Evolutionary conservation across 2,113 vertebrate species (phyloP), one percentile per base, ranked within the genome.

Genomic region (Struthio camelus): DNA sequence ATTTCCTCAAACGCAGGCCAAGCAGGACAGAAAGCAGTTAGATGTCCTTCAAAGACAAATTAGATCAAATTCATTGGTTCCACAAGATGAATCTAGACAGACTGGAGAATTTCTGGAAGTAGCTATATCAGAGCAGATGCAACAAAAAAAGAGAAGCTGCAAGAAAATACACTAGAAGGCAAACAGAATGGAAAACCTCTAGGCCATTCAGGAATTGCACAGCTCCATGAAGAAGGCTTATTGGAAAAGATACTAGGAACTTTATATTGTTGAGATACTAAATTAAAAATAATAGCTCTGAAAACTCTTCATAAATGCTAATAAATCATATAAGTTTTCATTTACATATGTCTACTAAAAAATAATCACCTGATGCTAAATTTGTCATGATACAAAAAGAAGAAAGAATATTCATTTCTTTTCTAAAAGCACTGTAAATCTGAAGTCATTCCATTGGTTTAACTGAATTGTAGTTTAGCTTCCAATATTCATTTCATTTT

Each of bases 41-140:
- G 53, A 79, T 48, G 22, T 80, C 36, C 40, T 94, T 93, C 50
- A 77, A 65, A 90, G 86, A 65, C 86, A 90, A 80, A 89, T 27
- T 72, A 80, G 56, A 96, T 90, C 25, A 89, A 76, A 72, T 44
- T 91, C 70, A n/a, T 46, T 66, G 6, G 30, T 76, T 81, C 62
- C 61, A 8, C 46, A 79, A 76, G 36, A 92, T 84, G 54, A 88
- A 92, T 93, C 64, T 79, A 72, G 94, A 86, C 18, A 85, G 70
- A 53, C 36, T 14, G 36, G 40, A 66, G 67, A 87, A 87, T 85
- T 94, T 96, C 80, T 76, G 90, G 91, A 84, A 94, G 65, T 28
- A 87, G 81, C 85, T 87, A 32, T 20, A 85, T 91, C 56, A 80
- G 32, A 93, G 34, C 6, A 95, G n/a, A 92, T 81, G 5, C 23